Evolutionary conservation across 92 coral and sea anemone genomes (phyloP), one percentile per base, ranked within the genome.

Genomic region (Heliopora coerulea): DNA sequence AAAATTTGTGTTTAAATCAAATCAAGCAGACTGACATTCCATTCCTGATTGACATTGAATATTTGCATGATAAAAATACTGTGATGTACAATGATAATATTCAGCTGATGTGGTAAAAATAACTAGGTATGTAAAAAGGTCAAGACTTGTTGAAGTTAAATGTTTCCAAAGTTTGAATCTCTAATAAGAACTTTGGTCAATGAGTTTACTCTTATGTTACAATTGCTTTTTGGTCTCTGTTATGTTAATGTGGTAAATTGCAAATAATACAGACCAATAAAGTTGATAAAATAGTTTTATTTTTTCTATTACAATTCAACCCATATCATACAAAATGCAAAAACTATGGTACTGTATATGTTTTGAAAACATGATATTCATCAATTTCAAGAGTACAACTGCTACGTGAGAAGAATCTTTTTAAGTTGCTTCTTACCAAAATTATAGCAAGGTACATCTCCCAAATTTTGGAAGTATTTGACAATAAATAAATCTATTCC

Each of bases 301-400:
- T 58, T 61, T 42, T 56, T 29, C 75, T 50, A 68, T 68, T 68
- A 50, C 75, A 68, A 48, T 68, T 68, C 26, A 68, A 68, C 75
- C 75, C 72, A 66, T 66, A 44, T 66, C n/a, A 66, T 68, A 68
- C 75, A 68, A 68, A 68, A 68, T 68, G 75, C 44, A 46, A 42
- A 67, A 44, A 44, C 29, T 67, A 67, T 20, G 35, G 34, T 24
- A 28, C 14, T 39, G 13, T 54, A 31, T 56, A 56, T 56, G 61
- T 56, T 56, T 56, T 56, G 30, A 14, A 56, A 56, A 56, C 61
- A 56, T 23, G 61, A 50, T 50, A 50, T 56, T 56, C 8, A 23
- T 23, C 33, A 56, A 56, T 39, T 49, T 67, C 19, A 24, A 28
- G 56, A 44, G 14, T 42, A 18, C 54, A 20, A 40, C 37, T 35